These are phyloP conservation scores for Catalaphyllia jardinei DNA, from an alignment of 64 coral and sea anemone species.

Conservation along the genomic window DNA sequence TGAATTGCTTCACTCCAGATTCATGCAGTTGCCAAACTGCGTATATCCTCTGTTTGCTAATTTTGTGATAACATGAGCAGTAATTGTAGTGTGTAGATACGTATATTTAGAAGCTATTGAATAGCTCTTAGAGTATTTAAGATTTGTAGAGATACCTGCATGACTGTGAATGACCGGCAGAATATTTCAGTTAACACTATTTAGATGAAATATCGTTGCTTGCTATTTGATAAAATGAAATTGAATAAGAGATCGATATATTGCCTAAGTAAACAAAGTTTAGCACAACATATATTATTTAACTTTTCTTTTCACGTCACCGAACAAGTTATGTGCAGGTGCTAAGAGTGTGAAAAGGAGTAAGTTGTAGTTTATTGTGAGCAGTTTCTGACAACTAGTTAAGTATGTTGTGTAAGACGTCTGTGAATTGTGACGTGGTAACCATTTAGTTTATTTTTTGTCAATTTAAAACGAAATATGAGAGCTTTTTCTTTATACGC, in stretches of 20 bases:
- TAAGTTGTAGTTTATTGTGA: not conserved
- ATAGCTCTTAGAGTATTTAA: slow-evolving; percentile 49
- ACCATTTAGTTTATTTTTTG: not conserved
- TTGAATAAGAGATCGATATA: not conserved
- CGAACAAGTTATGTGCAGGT: not conserved
- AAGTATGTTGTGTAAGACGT: not conserved
- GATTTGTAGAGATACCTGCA: not conserved
- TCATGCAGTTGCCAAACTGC: not conserved
- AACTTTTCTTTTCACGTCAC: slow-evolving; percentile 11
- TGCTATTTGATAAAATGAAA: slow-evolving; percentile 28
- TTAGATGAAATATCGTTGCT: not conserved
- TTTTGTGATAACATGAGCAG: not conserved
- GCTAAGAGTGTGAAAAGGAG: not conserved
- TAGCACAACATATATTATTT: slow-evolving; percentile 21
- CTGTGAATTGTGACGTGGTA: not conserved
- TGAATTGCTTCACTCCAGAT: not conserved
- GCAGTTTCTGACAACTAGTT: not conserved
- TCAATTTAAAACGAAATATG: not conserved
- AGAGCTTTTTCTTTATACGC: not conserved
- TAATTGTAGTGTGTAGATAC: not conserved
- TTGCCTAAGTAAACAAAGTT: slow-evolving; percentile 10
- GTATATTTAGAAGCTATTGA: slow-evolving; percentile 45
- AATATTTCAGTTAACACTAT: not conserved
- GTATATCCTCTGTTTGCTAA: not conserved
- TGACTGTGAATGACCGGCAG: not conserved